phyloP scores from a whole-genome alignment of 2,113 vertebrate species.

The Phaethon lepturus region DNA sequence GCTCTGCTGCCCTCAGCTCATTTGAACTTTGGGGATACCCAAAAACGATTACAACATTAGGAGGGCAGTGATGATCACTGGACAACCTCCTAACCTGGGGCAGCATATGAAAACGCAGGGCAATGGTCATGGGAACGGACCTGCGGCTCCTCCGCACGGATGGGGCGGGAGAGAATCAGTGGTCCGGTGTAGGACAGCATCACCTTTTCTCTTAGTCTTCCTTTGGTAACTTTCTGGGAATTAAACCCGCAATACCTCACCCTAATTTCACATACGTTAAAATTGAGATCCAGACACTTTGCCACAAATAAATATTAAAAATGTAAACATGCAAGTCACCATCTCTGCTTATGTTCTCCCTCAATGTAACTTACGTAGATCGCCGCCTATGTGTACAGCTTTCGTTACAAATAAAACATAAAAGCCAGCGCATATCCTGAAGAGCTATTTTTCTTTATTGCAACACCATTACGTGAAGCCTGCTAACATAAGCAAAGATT shows the following conservation, averaged over 20 bases:
- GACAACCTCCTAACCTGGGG: not conserved
- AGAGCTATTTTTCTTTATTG: constrained; percentile 64
- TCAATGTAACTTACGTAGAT: constrained; percentile 59
- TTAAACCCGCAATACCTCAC: not conserved
- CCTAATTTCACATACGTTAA: not conserved
- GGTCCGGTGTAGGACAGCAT: not conserved
- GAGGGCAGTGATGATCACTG: not conserved
- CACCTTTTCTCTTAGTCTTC: not conserved
- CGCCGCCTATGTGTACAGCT: constrained; percentile 38
- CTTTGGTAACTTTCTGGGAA: not conserved
- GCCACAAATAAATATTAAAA: constrained; percentile 42
- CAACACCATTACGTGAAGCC: constrained; percentile 35
- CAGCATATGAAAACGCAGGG: not conserved
- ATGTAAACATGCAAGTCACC: constrained; percentile 48
- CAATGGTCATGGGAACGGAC: rapidly evolving
- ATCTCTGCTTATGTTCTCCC: constrained; percentile 21
- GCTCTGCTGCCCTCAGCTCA: not conserved
- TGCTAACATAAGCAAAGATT: constrained; percentile 68
- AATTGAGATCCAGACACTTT: not conserved
- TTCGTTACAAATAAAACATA: constrained; percentile 62
- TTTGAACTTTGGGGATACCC: not conserved
- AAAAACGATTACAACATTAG: not conserved
- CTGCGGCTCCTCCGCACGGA: not conserved
- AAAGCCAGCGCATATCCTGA: constrained; percentile 2
- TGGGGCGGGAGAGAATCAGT: constrained; percentile 15